Conservation (phyloP, 2,797 vertebrate species). For the Phoxinus dragarum region DNA sequence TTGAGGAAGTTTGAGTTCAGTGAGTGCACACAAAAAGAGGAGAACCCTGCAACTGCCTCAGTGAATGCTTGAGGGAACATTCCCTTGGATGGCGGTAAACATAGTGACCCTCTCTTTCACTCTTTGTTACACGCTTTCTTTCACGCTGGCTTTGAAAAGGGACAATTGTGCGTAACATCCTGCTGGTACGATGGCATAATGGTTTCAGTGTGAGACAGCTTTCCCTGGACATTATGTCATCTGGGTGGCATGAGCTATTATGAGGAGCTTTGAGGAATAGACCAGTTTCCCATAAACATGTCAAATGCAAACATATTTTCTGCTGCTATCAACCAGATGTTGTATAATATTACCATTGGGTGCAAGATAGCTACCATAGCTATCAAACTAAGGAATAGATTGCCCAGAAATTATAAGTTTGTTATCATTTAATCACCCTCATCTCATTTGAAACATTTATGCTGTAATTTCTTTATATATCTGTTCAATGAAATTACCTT, state of each 20-base stretch:
- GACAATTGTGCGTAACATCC: conserved; percentile 52
- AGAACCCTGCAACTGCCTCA: conserved; percentile 34
- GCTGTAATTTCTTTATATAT: not conserved
- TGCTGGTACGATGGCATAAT: conserved; percentile 51
- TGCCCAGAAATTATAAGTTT: not conserved
- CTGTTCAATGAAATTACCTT: not conserved
- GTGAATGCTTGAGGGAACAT: conserved; percentile 48
- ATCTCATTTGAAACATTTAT: not conserved
- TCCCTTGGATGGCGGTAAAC: conserved; percentile 38
- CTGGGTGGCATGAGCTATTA: conserved; percentile 32
- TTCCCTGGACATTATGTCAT: conserved; percentile 46
- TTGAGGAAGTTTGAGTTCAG: not conserved
- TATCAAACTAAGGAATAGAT: not conserved
- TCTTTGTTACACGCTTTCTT: conserved; percentile 46
- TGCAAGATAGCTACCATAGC: not conserved
- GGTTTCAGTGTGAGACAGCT: conserved; percentile 48
- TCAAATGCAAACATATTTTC: not conserved
- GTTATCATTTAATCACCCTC: not conserved
- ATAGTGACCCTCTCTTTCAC: conserved; percentile 40
- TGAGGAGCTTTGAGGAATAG: conserved; percentile 20
- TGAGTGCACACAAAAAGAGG: conserved; percentile 12
- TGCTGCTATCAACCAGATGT: not conserved
- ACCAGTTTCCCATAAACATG: conserved; percentile 18
- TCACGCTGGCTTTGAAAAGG: conserved; percentile 42
- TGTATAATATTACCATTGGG: not conserved